These are phyloP conservation scores for Thyatira batis DNA, from an alignment of 2,888 invertebrate genomes.

Conservation along the genomic window DNA sequence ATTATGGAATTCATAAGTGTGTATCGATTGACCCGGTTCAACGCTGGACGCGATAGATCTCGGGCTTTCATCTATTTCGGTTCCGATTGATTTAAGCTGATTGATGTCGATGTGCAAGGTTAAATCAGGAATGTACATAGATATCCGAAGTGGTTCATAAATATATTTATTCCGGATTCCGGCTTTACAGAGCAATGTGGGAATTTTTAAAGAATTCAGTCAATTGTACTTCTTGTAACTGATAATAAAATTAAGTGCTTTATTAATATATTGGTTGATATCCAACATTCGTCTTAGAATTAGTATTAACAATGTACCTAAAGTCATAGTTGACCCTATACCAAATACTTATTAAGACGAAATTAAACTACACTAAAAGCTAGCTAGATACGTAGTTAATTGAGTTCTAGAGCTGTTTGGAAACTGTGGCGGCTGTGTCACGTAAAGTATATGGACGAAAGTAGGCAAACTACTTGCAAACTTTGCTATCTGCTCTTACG, in stretches of 20 bases:
- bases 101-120: slow-evolving; percentile 41
- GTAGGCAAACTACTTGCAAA: background rate
- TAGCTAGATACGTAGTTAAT: background rate
- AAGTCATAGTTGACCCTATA: background rate
- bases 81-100: slow-evolving; percentile 46
- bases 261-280: no score
- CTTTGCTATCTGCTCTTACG: slow-evolving; percentile 1
- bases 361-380: background rate
- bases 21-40: slow-evolving; percentile 31
- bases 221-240: no score
- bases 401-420: background rate
- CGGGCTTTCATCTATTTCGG: slow-evolving; percentile 64
- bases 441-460: background rate
- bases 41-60: slow-evolving; percentile 29
- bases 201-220: no score
- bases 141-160: background rate
- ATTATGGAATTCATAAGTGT: slow-evolving; percentile 15
- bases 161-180: background rate
- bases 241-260: no score
- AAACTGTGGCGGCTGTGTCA: background rate
- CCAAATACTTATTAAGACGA: background rate
- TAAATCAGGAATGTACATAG: slow-evolving; percentile 11
- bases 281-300: background rate
- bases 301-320: background rate
- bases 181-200: no score